Base-by-base conservation (phyloP, 2,888 invertebrate genomes). In the Acleris laterana region DNA sequence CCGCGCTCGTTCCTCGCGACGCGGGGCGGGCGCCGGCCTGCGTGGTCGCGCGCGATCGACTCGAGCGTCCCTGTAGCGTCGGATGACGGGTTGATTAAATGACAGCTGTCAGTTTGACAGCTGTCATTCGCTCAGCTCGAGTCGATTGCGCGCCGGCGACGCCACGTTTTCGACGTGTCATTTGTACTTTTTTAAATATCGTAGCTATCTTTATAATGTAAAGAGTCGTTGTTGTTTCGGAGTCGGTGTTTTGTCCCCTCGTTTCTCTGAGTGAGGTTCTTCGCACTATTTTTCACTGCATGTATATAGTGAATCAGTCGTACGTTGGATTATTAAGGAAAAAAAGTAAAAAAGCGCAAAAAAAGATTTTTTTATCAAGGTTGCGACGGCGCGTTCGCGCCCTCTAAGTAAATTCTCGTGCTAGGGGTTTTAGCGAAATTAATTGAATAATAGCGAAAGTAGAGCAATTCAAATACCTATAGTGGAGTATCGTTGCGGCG, bases 381-480 rank as follows among this genome's bases (percentile, higher is more conserved):
- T 79, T 77, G 84, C 85, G 85, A 83, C 86, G 86, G 83, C 83
- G 76, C 71, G 75, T 76, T 70, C 65, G 72, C 58, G 71, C 69
- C 72, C 77, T 78, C 76, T 79, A 75, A 83, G 84, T 84, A 84
- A 84, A 82, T 81, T 83, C 76, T 83, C 78, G 81, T 83, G 83
- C 83, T 88, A 87, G 87, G 78, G 76, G 78, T 81, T 82, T 84
- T 89, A 89, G 89, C 85, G 79, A 89, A 91, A 91, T 90, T 76
- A 80, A 75, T 75, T 81, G 70, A 67, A 70, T 56, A 73, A 88
- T 89, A 90, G 90, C 85, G 79, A 83, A 85, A 85, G 90, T 92
- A 92, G 91, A 81, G 87, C 89, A 90, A 91, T 91, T 92, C 84
- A 82, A 75, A 77, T 82, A 85, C 80, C 78, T 83, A 88, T 92